Percentiles rank a stretch among this genome's conserved stretches.
Evolutionary conservation across 2,888 invertebrate genomes (phyloP).

Genomic region (Agapostemon virescens): DNA sequence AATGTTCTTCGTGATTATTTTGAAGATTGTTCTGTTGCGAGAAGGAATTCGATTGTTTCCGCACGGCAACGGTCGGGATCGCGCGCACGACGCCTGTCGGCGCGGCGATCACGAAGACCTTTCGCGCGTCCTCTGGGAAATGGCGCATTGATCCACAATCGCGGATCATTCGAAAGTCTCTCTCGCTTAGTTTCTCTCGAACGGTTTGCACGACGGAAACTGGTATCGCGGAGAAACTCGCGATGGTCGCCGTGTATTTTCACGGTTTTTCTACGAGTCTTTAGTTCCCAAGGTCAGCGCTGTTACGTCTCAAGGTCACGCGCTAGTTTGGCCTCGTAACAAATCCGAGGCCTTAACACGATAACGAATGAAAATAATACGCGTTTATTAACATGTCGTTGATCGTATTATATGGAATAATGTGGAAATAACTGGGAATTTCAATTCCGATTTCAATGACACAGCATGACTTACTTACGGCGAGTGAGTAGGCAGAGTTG

Average conservation of each 20-base stretch:
- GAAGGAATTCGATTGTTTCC: neutral
- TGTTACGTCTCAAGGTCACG: conserved; percentile 24
- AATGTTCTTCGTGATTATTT: neutral
- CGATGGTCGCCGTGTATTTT: conserved; percentile 1
- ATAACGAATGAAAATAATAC: neutral
- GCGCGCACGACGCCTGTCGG: conserved; percentile 6
- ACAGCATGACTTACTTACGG: neutral
- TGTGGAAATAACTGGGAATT: neutral
- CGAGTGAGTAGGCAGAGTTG: conserved; percentile 1
- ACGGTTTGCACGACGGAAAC: neutral
- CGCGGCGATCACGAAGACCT: conserved; percentile 43
- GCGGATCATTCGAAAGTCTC: conserved; percentile 32
- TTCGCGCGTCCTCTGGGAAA: conserved; percentile 45
- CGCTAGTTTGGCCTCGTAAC: neutral
- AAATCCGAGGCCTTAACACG: neutral
- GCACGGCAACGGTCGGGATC: neutral
- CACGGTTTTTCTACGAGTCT: conserved; percentile 15
- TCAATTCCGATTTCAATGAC: neutral
- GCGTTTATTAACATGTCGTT: neutral
- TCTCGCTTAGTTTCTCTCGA: conserved; percentile 28
- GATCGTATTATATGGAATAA: neutral
- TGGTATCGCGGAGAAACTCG: conserved; percentile 25
- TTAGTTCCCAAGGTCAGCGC: conserved; percentile 17
- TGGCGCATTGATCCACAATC: conserved; percentile 41
- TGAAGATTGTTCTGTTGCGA: neutral